Evolutionary conservation across 1,140 invertebrate genomes (phyloP), one percentile per base, ranked within the genome.

Genomic region (Trissolcus basalis): DNA sequence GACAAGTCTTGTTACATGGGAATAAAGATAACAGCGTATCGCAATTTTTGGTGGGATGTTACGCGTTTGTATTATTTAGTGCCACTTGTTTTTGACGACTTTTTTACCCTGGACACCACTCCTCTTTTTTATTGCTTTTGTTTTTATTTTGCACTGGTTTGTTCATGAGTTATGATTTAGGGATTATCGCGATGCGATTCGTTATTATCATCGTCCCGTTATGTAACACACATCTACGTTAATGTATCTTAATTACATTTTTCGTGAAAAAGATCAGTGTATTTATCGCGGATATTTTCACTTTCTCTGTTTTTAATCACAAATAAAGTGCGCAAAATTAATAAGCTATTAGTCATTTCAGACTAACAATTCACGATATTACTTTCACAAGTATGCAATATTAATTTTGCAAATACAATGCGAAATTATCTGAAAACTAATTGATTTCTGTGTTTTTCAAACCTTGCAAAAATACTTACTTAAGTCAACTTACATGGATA

Each of bases 21-120:
- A 74, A 74, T 74, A 56, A 74, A 61, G 63, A 68, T 74, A 74
- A 67, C 63, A 48, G 56, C 55, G 50, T 55, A 61, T 53, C 61
- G 55, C 50, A 60, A 73, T 60, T 73, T 73, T 73, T 60, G 70
- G 61, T 32, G 49, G 36, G 61, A 65, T 49, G 44, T 73, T 67
- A 55, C 44, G 69, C 69, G 48, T 60, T 58, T 55, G 55, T 48
- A 72, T 72, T 65, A 72, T 65, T 59, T 65, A 72, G 48, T 59
- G 51, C 32, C 14, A 54, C 33, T 70, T 70, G 43, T 16, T 19
- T 50, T 48, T 35, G 45, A 47, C 6, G 7, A 41, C 16, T 41
- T 41, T 49, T 60, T 54, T 6, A 3, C 19, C 19, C 19, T 27
- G 1, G 19, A 39, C 41, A n/a, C 43, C n/a, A 9, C 39, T 6